Conservation (phyloP, 2,888 invertebrate genomes). For the Tricholauxania praeusta region DNA sequence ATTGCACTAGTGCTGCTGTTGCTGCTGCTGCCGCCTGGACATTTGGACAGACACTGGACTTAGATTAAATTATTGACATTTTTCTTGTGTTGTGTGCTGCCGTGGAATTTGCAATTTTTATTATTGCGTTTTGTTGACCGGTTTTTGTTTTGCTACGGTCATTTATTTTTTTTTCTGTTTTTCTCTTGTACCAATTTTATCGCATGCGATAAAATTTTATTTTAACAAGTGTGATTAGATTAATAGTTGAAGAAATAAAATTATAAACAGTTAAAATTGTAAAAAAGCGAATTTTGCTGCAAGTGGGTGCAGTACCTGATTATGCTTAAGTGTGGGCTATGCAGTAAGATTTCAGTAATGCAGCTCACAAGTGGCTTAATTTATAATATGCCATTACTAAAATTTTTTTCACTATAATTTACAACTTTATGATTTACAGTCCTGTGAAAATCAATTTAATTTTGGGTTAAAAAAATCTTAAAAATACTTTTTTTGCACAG, state of each 20-base stretch:
- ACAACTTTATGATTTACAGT: no score
- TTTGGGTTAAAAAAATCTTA: no score
- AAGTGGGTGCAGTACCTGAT: background rate
- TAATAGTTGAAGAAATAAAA: background rate
- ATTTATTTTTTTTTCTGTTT: background rate
- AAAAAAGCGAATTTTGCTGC: background rate
- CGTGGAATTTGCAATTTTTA: constrained; percentile 22
- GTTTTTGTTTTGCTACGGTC: background rate
- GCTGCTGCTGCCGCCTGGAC: background rate
- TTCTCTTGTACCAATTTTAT: constrained; percentile 6
- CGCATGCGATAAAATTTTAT: constrained; percentile 15
- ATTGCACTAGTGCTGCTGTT: background rate
- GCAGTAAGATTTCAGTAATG: background rate
- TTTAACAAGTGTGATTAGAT: constrained; percentile 6
- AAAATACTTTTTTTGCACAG: no score
- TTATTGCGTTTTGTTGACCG: constrained; percentile 1
- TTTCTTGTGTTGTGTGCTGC: constrained; percentile 12
- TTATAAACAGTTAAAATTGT: background rate
- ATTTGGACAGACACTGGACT: constrained; percentile 5
- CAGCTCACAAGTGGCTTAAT: background rate
- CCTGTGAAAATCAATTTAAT: no score
- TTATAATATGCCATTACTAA: no score
- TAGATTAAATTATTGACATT: constrained; percentile 30
- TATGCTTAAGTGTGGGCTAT: background rate
- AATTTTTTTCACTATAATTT: no score